Conservation (phyloP, 2,113 vertebrate species). For the Hypocryptadius cinnamomeus region DNA sequence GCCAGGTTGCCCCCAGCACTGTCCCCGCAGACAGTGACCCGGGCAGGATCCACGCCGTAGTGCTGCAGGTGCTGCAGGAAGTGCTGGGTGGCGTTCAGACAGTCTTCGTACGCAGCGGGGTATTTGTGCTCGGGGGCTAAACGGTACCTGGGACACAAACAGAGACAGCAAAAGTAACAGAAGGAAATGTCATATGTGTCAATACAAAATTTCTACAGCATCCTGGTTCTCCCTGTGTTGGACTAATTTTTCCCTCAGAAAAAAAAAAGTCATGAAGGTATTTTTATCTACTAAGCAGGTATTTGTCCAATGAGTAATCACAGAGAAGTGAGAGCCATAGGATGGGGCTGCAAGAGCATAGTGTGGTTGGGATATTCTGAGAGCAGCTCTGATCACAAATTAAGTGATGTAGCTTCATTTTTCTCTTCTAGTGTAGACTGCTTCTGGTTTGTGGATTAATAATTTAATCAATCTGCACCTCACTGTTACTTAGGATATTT, state of each 20-base stretch:
- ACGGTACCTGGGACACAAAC: slow-evolving; percentile 46
- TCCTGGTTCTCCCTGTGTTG: not conserved
- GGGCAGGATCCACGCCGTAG: slow-evolving; percentile 70
- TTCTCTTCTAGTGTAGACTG: not conserved
- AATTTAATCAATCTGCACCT: not conserved
- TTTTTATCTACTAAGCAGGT: not conserved
- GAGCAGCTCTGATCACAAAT: not conserved
- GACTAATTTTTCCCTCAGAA: not conserved
- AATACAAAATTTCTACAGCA: not conserved
- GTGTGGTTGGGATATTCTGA: not conserved
- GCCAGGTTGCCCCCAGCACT: slow-evolving; percentile 76
- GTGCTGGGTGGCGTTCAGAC: slow-evolving; percentile 64
- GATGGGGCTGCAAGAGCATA: not conserved
- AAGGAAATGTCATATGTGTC: not conserved
- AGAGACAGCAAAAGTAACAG: not conserved
- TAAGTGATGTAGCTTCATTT: not conserved
- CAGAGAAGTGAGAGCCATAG: not conserved
- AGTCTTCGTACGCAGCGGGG: slow-evolving; percentile 67
- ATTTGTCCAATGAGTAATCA: not conserved
- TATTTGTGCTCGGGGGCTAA: slow-evolving; percentile 74
- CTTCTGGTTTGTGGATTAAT: not conserved
- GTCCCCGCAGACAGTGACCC: slow-evolving; percentile 77
- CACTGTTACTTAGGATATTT: not conserved
- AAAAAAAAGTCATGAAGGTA: accelerated
- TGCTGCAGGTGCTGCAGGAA: slow-evolving; percentile 71